Conservation (phyloP, 2,113 vertebrate species). For the Pollimyrus isidori region DNA sequence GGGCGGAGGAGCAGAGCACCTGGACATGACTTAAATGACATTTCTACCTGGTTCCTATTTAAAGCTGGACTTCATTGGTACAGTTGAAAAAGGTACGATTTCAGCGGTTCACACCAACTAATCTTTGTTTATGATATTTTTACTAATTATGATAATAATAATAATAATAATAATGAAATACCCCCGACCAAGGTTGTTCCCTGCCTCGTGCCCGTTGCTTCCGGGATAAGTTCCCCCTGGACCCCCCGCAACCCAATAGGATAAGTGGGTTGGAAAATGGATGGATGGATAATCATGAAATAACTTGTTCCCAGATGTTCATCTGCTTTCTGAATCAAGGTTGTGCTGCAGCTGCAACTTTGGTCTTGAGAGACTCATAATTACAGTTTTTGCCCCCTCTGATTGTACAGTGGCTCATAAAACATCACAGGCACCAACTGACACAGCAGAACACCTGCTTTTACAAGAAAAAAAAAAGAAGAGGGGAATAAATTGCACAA, state of each 20-base stretch:
- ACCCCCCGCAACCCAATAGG: too few relatives aligned
- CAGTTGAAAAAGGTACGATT: neutral
- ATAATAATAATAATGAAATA: neutral
- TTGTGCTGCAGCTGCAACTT: neutral
- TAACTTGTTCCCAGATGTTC: neutral
- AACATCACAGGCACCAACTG: slow-evolving; percentile 14
- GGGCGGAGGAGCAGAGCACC: slow-evolving; percentile 8
- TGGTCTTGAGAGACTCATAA: neutral
- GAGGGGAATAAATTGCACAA: slow-evolving; percentile 34
- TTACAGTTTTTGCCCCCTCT: neutral
- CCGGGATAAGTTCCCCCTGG: too few relatives aligned
- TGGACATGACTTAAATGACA: slow-evolving; percentile 14
- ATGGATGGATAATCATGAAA: neutral
- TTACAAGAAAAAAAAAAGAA: slow-evolving; percentile 38
- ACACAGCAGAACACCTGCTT: slow-evolving; percentile 27
- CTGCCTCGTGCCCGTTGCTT: too few relatives aligned
- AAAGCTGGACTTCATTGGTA: neutral
- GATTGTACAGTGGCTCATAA: slow-evolving; percentile 21
- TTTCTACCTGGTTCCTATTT: slow-evolving; percentile 15
- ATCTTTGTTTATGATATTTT: neutral
- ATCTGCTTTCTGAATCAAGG: neutral
- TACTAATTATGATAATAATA: slow-evolving; percentile 1
- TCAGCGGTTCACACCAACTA: neutral
- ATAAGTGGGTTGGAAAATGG: too few relatives aligned
- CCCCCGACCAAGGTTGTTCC: too few relatives aligned